Conservation (phyloP, 2,113 vertebrate species). For the Corythoichthys haematopterus region DNA sequence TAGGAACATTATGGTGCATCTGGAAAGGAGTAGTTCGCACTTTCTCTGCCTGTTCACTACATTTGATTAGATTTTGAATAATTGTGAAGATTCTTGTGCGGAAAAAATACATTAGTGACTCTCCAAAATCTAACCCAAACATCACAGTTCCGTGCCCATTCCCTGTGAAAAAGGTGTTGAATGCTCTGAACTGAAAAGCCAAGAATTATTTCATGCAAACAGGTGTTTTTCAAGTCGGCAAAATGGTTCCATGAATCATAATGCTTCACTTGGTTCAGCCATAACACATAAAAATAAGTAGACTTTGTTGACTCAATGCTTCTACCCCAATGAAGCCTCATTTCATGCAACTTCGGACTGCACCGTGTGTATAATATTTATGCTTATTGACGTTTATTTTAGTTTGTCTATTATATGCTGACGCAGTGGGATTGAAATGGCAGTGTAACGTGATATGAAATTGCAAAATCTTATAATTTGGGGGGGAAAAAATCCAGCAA, state of each 20-base stretch:
- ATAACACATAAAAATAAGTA: constrained; percentile 30
- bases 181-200: constrained; percentile 2
- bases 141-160: not conserved
- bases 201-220: constrained; percentile 10
- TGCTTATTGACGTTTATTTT: not conserved
- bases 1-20: constrained; percentile 67
- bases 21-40: constrained; percentile 35
- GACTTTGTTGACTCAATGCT: not conserved
- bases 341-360: not conserved
- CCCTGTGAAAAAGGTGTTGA: not conserved
- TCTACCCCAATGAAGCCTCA: not conserved
- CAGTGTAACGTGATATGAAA: not conserved
- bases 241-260: constrained; percentile 6
- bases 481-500: not conserved
- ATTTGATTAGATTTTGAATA: not conserved
- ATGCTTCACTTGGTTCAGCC: constrained; percentile 33
- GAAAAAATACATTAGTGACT: not conserved
- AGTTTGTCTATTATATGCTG: not conserved
- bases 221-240: constrained; percentile 24
- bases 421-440: not conserved
- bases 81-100: not conserved
- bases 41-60: constrained; percentile 3
- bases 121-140: not conserved
- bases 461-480: not conserved
- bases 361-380: not conserved